A percentile compares a stretch with the other conserved stretches of the same genome.
Conservation (phyloP, 2,888 invertebrate genomes). For the Andrena hattorfiana region DNA sequence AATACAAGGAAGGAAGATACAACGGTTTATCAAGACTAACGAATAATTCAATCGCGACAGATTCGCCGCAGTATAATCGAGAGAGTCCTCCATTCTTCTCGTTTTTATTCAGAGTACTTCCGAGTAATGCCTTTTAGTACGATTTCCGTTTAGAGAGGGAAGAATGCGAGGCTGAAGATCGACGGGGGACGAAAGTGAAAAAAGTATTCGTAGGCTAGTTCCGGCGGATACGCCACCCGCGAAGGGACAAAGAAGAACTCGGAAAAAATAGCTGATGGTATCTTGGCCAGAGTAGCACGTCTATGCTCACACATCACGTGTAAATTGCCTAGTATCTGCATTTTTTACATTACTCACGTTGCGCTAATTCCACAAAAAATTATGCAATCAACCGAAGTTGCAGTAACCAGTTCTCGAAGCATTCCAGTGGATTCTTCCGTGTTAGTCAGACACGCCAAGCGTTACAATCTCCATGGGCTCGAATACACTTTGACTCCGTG, state of each 20-base stretch:
- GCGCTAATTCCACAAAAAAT: background rate
- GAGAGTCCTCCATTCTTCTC: too few relatives aligned
- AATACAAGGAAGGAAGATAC: too few relatives aligned
- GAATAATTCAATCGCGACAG: too few relatives aligned
- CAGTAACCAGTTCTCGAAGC: background rate
- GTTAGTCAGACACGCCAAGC: slow-evolving; percentile 7
- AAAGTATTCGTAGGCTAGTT: slow-evolving; percentile 46
- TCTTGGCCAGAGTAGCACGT: background rate
- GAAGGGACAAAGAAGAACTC: slow-evolving; percentile 36
- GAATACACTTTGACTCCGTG: background rate
- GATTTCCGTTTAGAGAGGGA: background rate
- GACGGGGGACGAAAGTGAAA: slow-evolving; percentile 28
- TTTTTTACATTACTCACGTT: background rate
- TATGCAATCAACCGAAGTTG: background rate
- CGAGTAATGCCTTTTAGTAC: background rate
- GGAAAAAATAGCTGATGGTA: slow-evolving; percentile 44
- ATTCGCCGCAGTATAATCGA: too few relatives aligned
- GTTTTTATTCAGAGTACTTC: background rate
- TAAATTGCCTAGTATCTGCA: background rate
- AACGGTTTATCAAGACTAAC: too few relatives aligned
- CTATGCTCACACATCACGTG: background rate
- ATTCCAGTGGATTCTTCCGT: slow-evolving; percentile 32
- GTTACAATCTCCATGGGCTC: background rate
- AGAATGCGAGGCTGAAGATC: background rate
- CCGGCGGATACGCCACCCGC: slow-evolving; percentile 62